Evolutionary conservation across 2,113 vertebrate genomes (phyloP).

Genomic region (Psettodes erumei): DNA sequence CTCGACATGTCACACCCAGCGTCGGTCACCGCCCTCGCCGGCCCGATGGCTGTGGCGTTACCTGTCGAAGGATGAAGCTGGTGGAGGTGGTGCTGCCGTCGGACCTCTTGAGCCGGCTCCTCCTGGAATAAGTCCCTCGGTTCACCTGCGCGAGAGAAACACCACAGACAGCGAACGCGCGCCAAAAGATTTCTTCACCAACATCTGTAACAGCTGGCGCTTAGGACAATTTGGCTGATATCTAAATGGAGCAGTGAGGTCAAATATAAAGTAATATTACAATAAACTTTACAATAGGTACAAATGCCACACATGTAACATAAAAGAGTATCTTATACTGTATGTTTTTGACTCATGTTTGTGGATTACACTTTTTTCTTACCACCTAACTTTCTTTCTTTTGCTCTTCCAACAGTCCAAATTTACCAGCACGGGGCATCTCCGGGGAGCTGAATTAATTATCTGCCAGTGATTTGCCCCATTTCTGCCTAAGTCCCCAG

Average conservation of each 20-base stretch:
- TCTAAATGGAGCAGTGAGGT: neutral
- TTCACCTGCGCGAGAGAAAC: constrained; percentile 79
- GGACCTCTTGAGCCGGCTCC: constrained; percentile 90
- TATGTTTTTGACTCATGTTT: neutral
- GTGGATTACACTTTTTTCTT: constrained; percentile 14
- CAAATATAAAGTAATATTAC: neutral
- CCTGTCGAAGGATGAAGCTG: constrained; percentile 95
- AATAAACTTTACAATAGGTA: too few relatives aligned
- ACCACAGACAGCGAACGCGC: neutral
- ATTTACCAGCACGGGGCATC: constrained; percentile 60
- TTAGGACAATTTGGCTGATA: too few relatives aligned
- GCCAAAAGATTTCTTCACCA: neutral
- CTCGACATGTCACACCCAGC: neutral
- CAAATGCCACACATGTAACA: constrained; percentile 16
- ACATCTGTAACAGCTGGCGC: too few relatives aligned
- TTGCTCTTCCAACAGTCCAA: constrained; percentile 43
- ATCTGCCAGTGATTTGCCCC: constrained; percentile 76
- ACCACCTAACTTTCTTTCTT: constrained; percentile 16
- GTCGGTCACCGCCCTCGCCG: too few relatives aligned
- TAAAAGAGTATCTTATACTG: neutral
- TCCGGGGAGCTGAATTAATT: constrained; percentile 78
- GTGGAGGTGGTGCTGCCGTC: constrained; percentile 94
- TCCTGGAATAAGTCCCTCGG: constrained; percentile 88
- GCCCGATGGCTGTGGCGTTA: constrained; percentile 51
- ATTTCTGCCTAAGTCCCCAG: constrained; percentile 75